These are phyloP conservation scores for Muscidifurax raptorellus DNA, from an alignment of 1,140 invertebrate genomes.

Conservation along the genomic window DNA sequence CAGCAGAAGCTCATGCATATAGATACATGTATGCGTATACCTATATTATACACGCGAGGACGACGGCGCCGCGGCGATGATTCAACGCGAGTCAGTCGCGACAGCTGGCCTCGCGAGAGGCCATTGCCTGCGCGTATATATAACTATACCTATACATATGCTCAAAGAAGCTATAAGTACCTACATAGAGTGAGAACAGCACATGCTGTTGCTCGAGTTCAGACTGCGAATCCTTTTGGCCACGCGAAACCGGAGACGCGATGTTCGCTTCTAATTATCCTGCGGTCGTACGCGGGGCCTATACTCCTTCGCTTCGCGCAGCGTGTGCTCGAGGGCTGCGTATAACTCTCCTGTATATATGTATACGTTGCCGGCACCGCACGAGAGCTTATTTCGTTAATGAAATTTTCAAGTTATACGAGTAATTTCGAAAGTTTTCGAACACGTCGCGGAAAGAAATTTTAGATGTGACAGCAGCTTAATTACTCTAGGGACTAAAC, in stretches of 20 bases:
- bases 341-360: not conserved
- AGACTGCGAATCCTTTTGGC: not conserved
- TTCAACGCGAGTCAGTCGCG: constrained; percentile 21
- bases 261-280: constrained; percentile 11
- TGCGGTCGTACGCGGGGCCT: not conserved
- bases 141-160: too few species aligned
- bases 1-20: not conserved
- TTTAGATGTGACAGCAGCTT: not conserved
- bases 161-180: not conserved
- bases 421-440: not conserved
- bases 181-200: not conserved
- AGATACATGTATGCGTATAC: not conserved
- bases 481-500: not conserved
- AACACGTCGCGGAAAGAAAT: not conserved
- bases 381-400: not conserved
- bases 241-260: not conserved
- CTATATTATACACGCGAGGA: not conserved
- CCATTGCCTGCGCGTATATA: not conserved
- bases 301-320: not conserved
- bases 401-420: constrained; percentile 7
- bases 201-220: not conserved
- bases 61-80: constrained; percentile 6
- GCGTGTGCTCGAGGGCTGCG: not conserved
- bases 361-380: too few species aligned
- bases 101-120: constrained; percentile 20